Conservation (phyloP, 2,797 vertebrate genomes). For the Lepilemur septentrionalis region DNA sequence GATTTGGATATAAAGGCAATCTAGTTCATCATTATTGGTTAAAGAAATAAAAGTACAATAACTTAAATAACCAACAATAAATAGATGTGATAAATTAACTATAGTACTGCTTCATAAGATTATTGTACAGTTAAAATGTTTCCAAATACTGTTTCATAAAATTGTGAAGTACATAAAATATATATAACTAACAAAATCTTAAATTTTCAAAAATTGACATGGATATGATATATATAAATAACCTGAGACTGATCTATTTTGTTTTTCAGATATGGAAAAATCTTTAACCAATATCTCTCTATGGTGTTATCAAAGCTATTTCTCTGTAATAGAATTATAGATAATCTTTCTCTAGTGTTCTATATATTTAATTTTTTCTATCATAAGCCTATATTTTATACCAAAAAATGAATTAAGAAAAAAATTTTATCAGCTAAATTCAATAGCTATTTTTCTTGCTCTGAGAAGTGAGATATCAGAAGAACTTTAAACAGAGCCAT, state of each 20-base stretch:
- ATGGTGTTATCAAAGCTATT: neutral
- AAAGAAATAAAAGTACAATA: neutral
- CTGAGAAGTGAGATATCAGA: neutral
- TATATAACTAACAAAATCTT: neutral
- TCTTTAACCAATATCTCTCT: neutral
- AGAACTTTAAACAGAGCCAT: neutral
- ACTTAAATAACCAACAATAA: neutral
- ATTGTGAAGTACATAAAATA: neutral
- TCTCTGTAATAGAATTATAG: neutral
- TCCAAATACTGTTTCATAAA: slow-evolving; percentile 4
- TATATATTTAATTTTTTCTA: neutral
- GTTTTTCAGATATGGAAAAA: neutral
- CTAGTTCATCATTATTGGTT: neutral
- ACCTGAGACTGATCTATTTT: neutral
- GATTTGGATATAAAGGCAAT: neutral
- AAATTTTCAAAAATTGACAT: neutral
- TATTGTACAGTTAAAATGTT: neutral
- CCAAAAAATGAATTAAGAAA: neutral
- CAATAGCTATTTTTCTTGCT: neutral
- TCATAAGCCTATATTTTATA: neutral
- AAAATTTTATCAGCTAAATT: neutral
- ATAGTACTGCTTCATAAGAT: neutral
- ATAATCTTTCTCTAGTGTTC: neutral
- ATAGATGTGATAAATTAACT: neutral
- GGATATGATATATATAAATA: neutral